phyloP scores from a whole-genome alignment of 1,140 invertebrate species.

The Lepidurus packardi region DNA sequence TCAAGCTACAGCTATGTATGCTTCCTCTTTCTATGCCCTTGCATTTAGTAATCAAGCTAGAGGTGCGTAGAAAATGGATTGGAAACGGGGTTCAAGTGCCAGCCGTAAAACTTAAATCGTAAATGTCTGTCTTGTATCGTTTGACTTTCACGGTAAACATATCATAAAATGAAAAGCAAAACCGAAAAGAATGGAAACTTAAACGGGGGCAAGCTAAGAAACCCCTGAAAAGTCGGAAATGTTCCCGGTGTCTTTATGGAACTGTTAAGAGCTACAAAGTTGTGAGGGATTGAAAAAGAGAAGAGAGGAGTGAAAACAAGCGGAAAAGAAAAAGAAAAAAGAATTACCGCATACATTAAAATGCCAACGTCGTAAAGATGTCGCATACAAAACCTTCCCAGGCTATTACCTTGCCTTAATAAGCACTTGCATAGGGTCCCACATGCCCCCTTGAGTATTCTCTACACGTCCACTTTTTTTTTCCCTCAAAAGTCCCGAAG shows the following conservation, averaged over 20 bases:
- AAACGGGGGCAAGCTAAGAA: neutral
- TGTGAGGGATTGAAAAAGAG: neutral
- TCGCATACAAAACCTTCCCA: neutral
- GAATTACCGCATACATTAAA: neutral
- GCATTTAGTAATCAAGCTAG: neutral
- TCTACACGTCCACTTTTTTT: neutral
- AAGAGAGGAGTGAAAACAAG: neutral
- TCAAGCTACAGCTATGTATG: too few species aligned
- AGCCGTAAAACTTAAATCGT: neutral
- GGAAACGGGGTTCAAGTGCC: conserved; percentile 3
- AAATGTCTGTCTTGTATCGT: neutral
- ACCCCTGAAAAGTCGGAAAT: neutral
- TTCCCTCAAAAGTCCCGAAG: neutral
- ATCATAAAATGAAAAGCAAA: neutral
- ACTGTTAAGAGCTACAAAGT: conserved; percentile 5
- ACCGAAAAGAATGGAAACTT: neutral
- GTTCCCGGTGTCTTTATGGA: neutral
- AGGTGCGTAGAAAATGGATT: neutral
- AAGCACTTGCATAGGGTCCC: neutral
- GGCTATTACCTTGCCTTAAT: neutral
- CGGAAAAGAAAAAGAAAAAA: neutral
- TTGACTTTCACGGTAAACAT: neutral
- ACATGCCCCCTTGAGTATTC: neutral
- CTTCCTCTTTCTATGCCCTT: too few species aligned
- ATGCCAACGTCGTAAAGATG: conserved; percentile 9